A percentile compares a stretch with the other conserved stretches of the same genome.
These are phyloP conservation scores for Girardia tigrina DNA, from an alignment of 2,888 invertebrate species.

Conservation along the genomic window DNA sequence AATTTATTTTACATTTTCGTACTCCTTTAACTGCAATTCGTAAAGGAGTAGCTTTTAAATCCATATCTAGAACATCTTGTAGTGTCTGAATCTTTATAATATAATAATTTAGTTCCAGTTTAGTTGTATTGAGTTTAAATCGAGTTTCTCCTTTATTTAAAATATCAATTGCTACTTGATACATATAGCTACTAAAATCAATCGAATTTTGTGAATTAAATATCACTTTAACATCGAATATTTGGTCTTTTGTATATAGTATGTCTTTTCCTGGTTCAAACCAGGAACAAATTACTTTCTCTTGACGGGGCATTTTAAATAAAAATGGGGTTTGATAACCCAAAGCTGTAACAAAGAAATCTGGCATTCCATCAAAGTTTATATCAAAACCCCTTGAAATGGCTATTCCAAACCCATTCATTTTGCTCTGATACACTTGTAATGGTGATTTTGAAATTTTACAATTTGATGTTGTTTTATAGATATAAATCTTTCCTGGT, in stretches of 20 bases:
- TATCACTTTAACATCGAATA: neutral
- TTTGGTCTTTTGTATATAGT: neutral
- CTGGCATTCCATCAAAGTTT: neutral
- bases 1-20: neutral
- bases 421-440: neutral
- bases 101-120: neutral
- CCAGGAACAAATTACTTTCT: constrained; percentile 3
- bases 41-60: neutral
- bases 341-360: neutral
- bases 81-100: neutral
- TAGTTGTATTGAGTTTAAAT: neutral
- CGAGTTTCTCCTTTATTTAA: constrained; percentile 18
- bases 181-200: neutral
- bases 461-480: neutral
- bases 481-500: neutral
- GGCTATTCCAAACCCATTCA: neutral
- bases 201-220: neutral
- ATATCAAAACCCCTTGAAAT: constrained; percentile 4
- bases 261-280: neutral
- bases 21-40: neutral
- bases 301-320: neutral
- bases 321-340: constrained; percentile 23
- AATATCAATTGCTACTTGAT: constrained; percentile 12
- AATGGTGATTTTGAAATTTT: neutral
- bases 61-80: constrained; percentile 4